Base-by-base conservation (phyloP, 2,888 invertebrate species). In the Parelbella ahira region DNA sequence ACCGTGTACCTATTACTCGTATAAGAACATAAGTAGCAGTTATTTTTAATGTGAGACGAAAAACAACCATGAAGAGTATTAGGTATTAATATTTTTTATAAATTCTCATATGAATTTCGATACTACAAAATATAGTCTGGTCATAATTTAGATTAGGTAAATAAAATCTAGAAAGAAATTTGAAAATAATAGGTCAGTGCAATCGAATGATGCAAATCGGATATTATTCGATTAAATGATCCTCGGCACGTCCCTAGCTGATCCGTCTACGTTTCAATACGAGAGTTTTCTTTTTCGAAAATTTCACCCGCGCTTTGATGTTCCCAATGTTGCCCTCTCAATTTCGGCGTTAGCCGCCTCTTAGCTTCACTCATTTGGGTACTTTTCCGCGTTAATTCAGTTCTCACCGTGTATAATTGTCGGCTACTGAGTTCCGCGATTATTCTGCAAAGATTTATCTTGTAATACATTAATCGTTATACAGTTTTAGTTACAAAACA, bases 221-320 rank as follows among this genome's bases (percentile, higher is more conserved):
- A n/a, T n/a, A n/a, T n/a, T 1, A 30, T 32, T 32, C 27, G 38
- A 29, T 15, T 23, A 29, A 11, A 5, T 25, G 8, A 27, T 3
- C n/a, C 18, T 33, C n/a, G 7, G 8, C 25, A 24, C 33, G 33
- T 27, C 39, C 25, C 39, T 41, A 41, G 6, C 7, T 4, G 2
- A 11, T 48, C 46, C 53, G 53, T 44, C 48, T 43, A 51, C 50
- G 51, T 10, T 61, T 54, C n/a, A n/a, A n/a, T 47, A 48, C 52
- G 24, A 10, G 57, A 63, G 56, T 66, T 70, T 69, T 53, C 52
- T 63, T 63, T 58, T 61, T 62, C 48, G 48, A 59, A 66, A 64
- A 56, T 64, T 59, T 58, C 58, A 20, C 25, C 53, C 50, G 47
- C 49, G 52, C 67, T 77, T 78, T 78, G 74, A 77, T 67, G 72